Evolutionary conservation across 2,113 vertebrate genomes (phyloP).

Genomic region (Calyptomena viridis): DNA sequence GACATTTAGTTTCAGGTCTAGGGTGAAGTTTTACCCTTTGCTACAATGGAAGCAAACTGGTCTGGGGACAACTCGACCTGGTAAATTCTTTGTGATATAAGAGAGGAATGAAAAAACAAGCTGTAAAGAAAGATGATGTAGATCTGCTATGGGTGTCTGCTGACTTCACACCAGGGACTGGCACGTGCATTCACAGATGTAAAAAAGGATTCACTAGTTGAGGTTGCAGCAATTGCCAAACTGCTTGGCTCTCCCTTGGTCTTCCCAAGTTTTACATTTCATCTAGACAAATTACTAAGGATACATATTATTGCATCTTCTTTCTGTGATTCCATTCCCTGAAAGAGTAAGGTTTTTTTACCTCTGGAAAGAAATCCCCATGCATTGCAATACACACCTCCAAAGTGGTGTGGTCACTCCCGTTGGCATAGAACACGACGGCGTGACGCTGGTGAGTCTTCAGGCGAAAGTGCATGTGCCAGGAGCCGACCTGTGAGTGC

Average conservation of each 20-base stretch:
- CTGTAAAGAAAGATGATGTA: neutral
- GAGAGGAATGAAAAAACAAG: neutral
- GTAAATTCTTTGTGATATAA: neutral
- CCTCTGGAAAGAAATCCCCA: neutral
- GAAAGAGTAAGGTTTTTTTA: neutral
- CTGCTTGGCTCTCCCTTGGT: neutral
- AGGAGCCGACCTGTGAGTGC: constrained; percentile 61
- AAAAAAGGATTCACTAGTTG: neutral
- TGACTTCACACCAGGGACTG: neutral
- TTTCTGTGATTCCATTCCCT: neutral
- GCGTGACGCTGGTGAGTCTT: constrained; percentile 81
- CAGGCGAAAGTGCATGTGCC: constrained; percentile 82
- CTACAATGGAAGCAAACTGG: neutral
- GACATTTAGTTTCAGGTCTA: neutral
- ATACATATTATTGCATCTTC: neutral
- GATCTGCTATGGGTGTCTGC: neutral
- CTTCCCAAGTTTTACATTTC: neutral
- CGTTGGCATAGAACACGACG: constrained; percentile 73
- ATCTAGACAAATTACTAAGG: neutral
- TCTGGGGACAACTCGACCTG: neutral
- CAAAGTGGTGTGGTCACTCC: constrained; percentile 73
- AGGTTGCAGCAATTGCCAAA: neutral
- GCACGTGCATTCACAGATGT: neutral
- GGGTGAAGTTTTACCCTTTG: neutral
- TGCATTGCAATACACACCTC: constrained; percentile 75